Conservation (phyloP, 2,113 vertebrate genomes). For the Oceanites oceanicus region DNA sequence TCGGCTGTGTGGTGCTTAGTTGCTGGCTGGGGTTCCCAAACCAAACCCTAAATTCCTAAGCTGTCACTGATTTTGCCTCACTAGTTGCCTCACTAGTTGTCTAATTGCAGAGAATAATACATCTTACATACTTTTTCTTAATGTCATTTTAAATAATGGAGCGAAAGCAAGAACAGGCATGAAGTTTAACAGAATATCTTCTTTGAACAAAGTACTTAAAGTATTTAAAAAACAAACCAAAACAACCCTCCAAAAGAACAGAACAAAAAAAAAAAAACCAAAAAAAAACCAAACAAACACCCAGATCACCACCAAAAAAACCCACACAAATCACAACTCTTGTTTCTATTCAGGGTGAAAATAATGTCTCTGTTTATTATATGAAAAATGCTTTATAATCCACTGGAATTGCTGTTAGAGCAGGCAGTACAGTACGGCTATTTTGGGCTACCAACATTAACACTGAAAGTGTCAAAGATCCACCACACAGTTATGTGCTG, state of each 20-base stretch:
- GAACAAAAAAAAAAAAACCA: neutral
- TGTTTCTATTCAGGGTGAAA: neutral
- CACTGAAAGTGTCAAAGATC: neutral
- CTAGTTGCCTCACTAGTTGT: neutral
- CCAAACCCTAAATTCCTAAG: neutral
- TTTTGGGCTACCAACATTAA: neutral
- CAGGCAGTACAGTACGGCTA: neutral
- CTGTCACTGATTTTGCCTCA: neutral
- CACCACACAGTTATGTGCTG: neutral
- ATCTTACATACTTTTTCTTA: neutral
- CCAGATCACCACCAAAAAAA: neutral
- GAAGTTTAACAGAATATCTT: neutral
- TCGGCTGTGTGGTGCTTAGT: too few relatives aligned
- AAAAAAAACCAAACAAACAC: too few relatives aligned
- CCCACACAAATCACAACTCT: neutral
- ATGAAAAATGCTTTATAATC: neutral
- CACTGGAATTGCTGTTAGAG: neutral
- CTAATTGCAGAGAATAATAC: neutral
- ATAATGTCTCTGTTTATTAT: neutral
- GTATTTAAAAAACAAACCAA: neutral
- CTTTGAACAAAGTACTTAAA: neutral
- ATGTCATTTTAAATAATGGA: neutral
- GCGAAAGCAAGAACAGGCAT: neutral
- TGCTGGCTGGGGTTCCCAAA: neutral
- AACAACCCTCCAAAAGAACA: accelerated